Evolutionary conservation across 2,797 vertebrate genomes (phyloP), one percentile per base, ranked within the genome.

Genomic region (Tinamus major): DNA sequence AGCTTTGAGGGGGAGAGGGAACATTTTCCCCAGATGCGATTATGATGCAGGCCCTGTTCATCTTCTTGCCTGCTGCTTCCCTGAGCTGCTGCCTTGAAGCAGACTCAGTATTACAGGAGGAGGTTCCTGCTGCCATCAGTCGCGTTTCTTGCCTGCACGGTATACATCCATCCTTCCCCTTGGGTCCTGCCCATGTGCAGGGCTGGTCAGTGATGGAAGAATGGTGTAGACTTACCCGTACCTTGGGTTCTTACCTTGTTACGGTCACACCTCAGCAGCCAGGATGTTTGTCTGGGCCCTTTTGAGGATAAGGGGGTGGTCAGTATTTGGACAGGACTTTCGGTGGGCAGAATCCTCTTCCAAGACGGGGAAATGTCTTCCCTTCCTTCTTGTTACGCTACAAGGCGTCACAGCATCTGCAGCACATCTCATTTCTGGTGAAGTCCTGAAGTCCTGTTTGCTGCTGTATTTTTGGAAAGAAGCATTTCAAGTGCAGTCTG

Each of bases 181-280:
- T 16, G 23, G 59, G 72, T 35, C 39, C n/a, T 35, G 35, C n/a
- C 27, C 37, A 6, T 9, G 1, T 35, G 5, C 8, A n/a, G 29
- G 37, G 26, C 53, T 64, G 13, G 16, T 58, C 29, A 70, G 80
- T n/a, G 46, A 68, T 35, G n/a, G 27, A 37, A 79, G 51, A 67
- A 18, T 37, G 20, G 44, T 19, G 5, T 23, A 75, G 33, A 16
- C 9, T 33, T 88, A 51, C 2, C 6, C 72, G 46, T 31, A 8
- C 10, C 1, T 0, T 1, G 0, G n/a, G 35, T 65, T 69, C 9
- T 51, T 69, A 0, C 5, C 2, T 7, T 39, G 46, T 79, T 71
- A 44, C 14, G 33, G 17, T 39, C 79, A 12, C 29, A 23, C 72
- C 55, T 74, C 31, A 19, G 55, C 49, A 86, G 58, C 14, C 35